phyloP scores from a whole-genome alignment of 2,797 vertebrate species.

The Tinamus major region DNA sequence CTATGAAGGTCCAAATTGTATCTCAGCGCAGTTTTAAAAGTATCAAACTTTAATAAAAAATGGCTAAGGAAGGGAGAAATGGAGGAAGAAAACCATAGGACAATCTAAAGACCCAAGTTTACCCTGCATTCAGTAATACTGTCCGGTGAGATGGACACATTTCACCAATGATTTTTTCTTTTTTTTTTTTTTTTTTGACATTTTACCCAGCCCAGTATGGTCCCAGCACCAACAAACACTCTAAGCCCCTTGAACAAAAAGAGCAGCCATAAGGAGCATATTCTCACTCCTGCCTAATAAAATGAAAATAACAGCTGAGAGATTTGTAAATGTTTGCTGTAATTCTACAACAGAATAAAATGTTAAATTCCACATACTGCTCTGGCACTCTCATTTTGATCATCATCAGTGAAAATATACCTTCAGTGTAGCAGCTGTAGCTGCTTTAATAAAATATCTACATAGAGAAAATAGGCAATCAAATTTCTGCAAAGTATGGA shows the following conservation, averaged over 20 bases:
- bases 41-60: background rate
- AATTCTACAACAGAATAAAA: slow-evolving; percentile 54
- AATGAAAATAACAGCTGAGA: slow-evolving; percentile 61
- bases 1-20: background rate
- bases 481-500: slow-evolving; percentile 81
- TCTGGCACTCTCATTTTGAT: slow-evolving; percentile 48
- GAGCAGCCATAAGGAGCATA: slow-evolving; percentile 29
- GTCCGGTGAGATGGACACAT: slow-evolving; percentile 15
- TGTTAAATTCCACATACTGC: slow-evolving; percentile 55
- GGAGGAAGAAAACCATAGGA: background rate
- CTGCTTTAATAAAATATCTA: slow-evolving; percentile 78
- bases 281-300: slow-evolving; percentile 38
- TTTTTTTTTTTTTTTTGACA: background rate
- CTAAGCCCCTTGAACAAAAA: slow-evolving; percentile 46
- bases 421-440: slow-evolving; percentile 77
- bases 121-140: background rate
- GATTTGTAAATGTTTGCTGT: slow-evolving; percentile 59
- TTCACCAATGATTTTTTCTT: slow-evolving; percentile 22
- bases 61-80: background rate
- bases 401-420: slow-evolving; percentile 71
- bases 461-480: slow-evolving; percentile 84
- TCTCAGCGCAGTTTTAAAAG: slow-evolving; percentile 11
- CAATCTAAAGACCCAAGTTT: slow-evolving; percentile 3
- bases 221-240: slow-evolving; percentile 16
- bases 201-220: slow-evolving; percentile 9